Conservation (phyloP, 2,797 vertebrate species). For the Limnodromus scolopaceus region DNA sequence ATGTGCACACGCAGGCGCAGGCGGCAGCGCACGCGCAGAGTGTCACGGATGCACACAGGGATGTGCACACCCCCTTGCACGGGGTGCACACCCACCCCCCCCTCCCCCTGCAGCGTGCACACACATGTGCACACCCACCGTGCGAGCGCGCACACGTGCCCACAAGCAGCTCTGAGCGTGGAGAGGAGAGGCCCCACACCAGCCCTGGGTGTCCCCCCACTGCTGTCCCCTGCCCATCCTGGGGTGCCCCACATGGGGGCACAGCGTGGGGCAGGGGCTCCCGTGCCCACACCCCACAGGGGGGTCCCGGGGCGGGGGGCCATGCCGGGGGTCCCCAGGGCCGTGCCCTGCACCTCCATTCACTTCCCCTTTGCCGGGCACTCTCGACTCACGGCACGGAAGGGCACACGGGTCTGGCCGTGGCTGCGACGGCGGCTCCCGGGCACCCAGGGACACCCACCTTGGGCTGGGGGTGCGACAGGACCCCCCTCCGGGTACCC, state of each 20-base stretch:
- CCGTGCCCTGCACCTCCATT: background rate
- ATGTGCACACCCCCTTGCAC: background rate
- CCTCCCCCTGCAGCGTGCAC: background rate
- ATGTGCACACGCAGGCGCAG: accelerated
- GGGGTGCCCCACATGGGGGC: background rate
- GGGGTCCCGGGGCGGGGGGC: background rate
- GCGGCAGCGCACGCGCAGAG: background rate
- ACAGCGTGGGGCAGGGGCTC: background rate
- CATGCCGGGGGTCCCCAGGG: background rate
- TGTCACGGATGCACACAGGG: accelerated
- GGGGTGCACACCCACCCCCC: background rate
- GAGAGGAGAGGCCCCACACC: background rate
- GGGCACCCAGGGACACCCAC: background rate
- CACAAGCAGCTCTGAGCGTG: accelerated
- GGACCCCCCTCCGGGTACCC: background rate
- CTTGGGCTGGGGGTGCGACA: background rate
- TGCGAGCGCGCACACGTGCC: background rate
- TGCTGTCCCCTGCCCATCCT: background rate
- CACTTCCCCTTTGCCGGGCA: background rate
- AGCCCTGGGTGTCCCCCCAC: accelerated
- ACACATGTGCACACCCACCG: accelerated
- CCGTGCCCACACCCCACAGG: accelerated
- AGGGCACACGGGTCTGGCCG: background rate
- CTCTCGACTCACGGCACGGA: background rate
- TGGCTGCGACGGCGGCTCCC: background rate